Evolutionary conservation across 1,140 invertebrate species (phyloP).

Genomic region (Trichonephila clavata): DNA sequence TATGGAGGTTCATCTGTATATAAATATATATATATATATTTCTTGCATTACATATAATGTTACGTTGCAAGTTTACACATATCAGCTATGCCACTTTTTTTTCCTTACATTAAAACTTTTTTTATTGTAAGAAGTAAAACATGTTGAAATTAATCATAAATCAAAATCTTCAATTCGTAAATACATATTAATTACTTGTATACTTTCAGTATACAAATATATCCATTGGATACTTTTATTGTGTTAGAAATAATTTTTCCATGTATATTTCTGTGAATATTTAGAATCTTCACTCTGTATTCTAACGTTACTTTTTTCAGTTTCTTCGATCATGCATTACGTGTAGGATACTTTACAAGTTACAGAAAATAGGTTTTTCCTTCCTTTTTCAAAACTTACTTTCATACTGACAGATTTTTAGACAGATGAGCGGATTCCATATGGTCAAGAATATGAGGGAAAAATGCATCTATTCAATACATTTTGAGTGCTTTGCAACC

Average conservation of each 20-base stretch:
- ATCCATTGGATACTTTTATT: neutral
- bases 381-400: constrained; percentile 12
- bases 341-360: neutral
- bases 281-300: neutral
- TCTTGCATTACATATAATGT: no score
- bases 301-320: neutral
- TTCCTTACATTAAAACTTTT: no score
- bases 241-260: neutral
- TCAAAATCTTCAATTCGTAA: no score
- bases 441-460: neutral
- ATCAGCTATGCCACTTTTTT: no score
- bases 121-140: no score
- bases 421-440: constrained; percentile 22
- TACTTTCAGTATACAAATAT: no score
- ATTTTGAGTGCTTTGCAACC: neutral
- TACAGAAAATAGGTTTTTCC: neutral
- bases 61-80: no score
- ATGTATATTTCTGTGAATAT: neutral
- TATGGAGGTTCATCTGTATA: no score
- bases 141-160: no score
- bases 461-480: neutral
- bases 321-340: neutral
- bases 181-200: no score
- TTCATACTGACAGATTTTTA: neutral
- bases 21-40: no score